Base-by-base conservation (phyloP, 2,888 invertebrate genomes). In the Mechanitis messenoides region DNA sequence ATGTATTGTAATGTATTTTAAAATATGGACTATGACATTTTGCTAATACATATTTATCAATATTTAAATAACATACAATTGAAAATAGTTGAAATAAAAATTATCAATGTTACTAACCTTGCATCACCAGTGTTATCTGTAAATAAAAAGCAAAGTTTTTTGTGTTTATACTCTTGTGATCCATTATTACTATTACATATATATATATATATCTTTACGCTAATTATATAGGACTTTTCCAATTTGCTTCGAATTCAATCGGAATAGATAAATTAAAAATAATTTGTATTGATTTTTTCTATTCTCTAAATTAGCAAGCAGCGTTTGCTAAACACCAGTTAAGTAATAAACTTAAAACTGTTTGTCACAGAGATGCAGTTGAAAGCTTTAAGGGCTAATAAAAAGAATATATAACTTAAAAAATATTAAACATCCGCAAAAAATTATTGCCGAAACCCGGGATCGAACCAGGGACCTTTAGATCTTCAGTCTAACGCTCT, bases 381-480 rank as follows among this genome's bases (percentile, higher is more conserved):
- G 5, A n/a, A 3, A 47, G n/a, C 28, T 2, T 5, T 3, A 54
- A 45, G 3, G 42, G 20, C 20, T 20, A 20, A 45, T 53, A 20
- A 3, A 42, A 6, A 6, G 2, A 5, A 3, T 54, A 54, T 1
- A 3, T 5, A 46, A 54, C 7, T 11, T 11, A 50, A 20, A 53
- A 33, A 31, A 53, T 28, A 12, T 20, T 38, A 50, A 53, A 33
- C 20, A 33, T 31, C 20, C 12, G 3, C 9, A 63, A 81, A 80
- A 72, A 64, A 20, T 20, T 66, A 60, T 66, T 92, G 92, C 92
- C 92, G 92, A 92, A 92, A 92, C 92, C 92, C 79, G 92, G 92
- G 92, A 92, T 92, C 91, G 92, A 92, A 92, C 92, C 92, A 91
- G 92, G 92, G 92, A 92, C 92, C 91, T 92, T 92, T 92, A 92